phyloP scores from a whole-genome alignment of 1,140 invertebrate genomes.

The Bombyx mandarina region DNA sequence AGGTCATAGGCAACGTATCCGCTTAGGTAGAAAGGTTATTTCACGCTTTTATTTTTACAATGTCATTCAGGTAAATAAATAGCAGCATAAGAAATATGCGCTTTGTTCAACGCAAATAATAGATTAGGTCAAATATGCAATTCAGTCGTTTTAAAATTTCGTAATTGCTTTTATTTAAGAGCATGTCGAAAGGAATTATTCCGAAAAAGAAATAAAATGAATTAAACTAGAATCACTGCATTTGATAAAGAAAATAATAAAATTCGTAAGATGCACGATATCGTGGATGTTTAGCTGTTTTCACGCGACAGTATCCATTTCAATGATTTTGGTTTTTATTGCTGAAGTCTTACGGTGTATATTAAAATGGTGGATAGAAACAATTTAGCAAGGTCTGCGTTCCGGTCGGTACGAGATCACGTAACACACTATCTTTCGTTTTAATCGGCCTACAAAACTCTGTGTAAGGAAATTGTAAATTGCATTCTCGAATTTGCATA shows the following conservation, averaged over 20 bases:
- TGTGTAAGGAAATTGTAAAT: background rate
- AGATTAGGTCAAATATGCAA: no score
- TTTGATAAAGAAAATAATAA: background rate
- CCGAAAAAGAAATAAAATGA: constrained; percentile 23
- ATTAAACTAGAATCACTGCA: constrained; percentile 31
- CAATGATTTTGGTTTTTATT: no score
- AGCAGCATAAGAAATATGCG: no score
- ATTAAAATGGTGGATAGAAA: background rate
- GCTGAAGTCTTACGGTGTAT: no score
- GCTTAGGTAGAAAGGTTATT: no score
- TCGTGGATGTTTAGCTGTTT: constrained; percentile 2
- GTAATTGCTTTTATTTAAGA: constrained; percentile 12
- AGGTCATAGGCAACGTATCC: no score
- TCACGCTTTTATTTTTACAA: no score
- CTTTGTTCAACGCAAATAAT: no score
- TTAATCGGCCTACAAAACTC: background rate
- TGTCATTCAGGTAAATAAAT: no score
- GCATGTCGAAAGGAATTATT: constrained; percentile 31
- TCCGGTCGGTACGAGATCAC: constrained; percentile 3
- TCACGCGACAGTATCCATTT: background rate
- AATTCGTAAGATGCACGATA: constrained; percentile 3
- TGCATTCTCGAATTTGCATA: background rate
- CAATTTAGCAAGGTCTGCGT: constrained; percentile 4
- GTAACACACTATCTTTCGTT: constrained; percentile 2
- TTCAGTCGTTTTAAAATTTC: no score